A percentile compares a stretch with the other conserved stretches of the same genome.
Evolutionary conservation across 2,888 invertebrate genomes (phyloP).

Genomic region (Branchipolynoe longqiensis): DNA sequence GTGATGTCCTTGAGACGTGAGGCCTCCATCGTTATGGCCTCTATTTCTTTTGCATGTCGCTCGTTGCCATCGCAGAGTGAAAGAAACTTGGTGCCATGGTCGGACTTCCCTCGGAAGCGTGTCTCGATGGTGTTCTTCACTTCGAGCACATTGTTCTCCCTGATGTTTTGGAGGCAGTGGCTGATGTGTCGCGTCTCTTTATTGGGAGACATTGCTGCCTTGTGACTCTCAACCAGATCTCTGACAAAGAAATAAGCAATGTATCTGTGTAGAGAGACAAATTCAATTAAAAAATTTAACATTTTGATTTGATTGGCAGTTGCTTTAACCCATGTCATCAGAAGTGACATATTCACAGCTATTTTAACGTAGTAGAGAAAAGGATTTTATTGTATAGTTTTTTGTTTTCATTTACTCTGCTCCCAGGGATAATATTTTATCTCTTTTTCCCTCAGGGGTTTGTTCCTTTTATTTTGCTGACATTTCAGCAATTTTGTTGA

Average conservation of each 20-base stretch:
- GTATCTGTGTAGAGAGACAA: no score
- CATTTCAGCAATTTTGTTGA: no score
- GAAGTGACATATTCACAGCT: no score
- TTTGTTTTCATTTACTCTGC: no score
- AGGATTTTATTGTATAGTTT: no score
- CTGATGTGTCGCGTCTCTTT: constrained; percentile 50
- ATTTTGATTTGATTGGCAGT: no score
- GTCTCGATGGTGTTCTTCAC: constrained; percentile 56
- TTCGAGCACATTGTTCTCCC: constrained; percentile 50
- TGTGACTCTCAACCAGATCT: constrained; percentile 22
- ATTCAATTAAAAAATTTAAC: no score
- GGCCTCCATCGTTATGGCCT: constrained; percentile 53
- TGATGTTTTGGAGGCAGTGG: constrained; percentile 54
- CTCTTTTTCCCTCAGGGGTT: no score
- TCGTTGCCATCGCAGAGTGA: neutral
- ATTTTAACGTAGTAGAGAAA: no score
- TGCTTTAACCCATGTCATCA: no score
- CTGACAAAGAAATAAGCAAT: constrained; percentile 2
- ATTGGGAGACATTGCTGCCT: constrained; percentile 27
- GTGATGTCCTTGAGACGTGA: constrained; percentile 59
- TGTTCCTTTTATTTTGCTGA: no score
- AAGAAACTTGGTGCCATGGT: neutral
- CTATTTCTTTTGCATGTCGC: neutral
- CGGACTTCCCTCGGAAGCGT: neutral
- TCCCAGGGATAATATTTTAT: no score